Base-by-base conservation (phyloP, 2,113 vertebrate species). In the Sialia sialis region DNA sequence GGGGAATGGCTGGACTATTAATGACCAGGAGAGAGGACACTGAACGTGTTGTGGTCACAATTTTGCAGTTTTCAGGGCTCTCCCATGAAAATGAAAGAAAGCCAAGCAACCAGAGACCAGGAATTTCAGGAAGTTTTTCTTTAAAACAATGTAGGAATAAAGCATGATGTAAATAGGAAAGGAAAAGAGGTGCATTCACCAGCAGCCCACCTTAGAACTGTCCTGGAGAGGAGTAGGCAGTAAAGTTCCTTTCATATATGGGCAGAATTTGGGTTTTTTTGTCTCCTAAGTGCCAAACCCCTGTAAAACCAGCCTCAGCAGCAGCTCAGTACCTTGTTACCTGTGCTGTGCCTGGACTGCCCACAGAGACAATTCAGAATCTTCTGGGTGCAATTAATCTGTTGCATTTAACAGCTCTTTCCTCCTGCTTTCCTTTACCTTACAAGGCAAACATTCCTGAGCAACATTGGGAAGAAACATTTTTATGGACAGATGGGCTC, bases 371-470 rank as follows among this genome's bases (percentile, higher is more conserved):
- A 70, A 13, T n/a, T 88, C 39, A 80, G 81, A 79, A 55, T 75
- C 76, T 70, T 16, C 22, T 21, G 46, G 84, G 38, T 13, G 41
- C 49, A 67, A 39, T 94, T 16, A 39, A 80, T 74, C 46, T 63
- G 30, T 26, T 72, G 75, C 34, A 52, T 43, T 63, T 46, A 59
- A 59, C 49, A 87, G 27, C 49, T 43, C 2, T 8, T 87, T 62
- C 62, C 73, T 78, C 44, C 56, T 88, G 29, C 84, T 64, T 30
- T 76, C 30, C 67, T 44, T 95, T 72, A 39, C 82, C 74, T 78
- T 84, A 85, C 83, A 94, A 97, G 95, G 93, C 87, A 78, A 90
- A 75, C 23, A 52, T 23, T 22, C 52, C 36, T n/a, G 27, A n/a
- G 58, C 34, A 34, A 20, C 11, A 16, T 13, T 39, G 69, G 49